Conservation (phyloP, 1,140 invertebrate species). For the Copidosoma floridanum region DNA sequence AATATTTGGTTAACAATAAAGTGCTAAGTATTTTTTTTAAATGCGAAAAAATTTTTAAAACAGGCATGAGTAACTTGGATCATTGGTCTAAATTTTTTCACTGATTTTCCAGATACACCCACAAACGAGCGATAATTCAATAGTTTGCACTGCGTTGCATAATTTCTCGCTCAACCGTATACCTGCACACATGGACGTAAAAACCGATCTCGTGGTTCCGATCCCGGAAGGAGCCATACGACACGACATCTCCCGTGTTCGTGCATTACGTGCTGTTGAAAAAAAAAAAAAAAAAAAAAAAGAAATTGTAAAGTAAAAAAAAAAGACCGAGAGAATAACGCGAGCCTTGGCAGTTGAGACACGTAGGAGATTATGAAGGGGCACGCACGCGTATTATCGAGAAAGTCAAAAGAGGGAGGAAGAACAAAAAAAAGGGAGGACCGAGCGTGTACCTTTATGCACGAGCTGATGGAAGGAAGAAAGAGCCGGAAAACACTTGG, state of each 20-base stretch:
- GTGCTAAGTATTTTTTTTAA: too few relatives aligned
- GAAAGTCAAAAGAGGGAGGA: not conserved
- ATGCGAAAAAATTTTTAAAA: too few relatives aligned
- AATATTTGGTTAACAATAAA: too few relatives aligned
- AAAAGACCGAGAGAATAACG: not conserved
- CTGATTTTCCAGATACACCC: constrained; percentile 4
- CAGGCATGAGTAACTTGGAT: too few relatives aligned
- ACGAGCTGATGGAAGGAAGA: not conserved
- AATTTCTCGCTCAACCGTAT: not conserved
- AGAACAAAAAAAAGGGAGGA: not conserved
- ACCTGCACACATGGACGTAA: constrained; percentile 14
- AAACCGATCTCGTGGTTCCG: too few relatives aligned
- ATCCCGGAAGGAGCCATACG: not conserved
- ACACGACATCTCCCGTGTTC: constrained; percentile 11
- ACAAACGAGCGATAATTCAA: too few relatives aligned
- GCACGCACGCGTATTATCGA: constrained; percentile 5
- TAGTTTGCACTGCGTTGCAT: too few relatives aligned
- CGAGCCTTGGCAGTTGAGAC: constrained; percentile 5
- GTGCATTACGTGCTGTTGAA: constrained; percentile 19
- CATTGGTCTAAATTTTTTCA: too few relatives aligned
- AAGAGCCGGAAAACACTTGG: not conserved
- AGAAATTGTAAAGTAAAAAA: not conserved
- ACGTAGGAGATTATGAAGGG: constrained; percentile 20
- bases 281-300: not conserved
- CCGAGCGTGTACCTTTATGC: too few relatives aligned